Evolutionary conservation across 2,888 invertebrate genomes (phyloP).

Genomic region (Acanthococcus lagerstroemiae): DNA sequence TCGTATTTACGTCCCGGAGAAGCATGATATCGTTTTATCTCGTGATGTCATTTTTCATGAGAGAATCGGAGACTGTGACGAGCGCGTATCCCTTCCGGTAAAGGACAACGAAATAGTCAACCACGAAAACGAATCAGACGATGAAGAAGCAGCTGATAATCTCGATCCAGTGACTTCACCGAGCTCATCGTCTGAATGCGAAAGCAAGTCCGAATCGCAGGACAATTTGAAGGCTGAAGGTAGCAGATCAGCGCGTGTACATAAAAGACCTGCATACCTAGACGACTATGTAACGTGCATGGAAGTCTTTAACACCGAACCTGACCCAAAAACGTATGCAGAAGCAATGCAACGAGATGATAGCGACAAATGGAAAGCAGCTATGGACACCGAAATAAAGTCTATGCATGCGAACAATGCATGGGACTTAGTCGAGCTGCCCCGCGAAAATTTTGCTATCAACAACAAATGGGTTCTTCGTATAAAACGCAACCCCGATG

Average conservation of each 20-base stretch:
- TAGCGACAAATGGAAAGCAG: constrained; percentile 34
- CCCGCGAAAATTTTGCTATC: constrained; percentile 7
- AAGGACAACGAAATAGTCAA: not conserved
- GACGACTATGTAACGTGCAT: not conserved
- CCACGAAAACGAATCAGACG: not conserved
- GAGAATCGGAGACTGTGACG: constrained; percentile 31
- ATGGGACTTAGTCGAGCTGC: constrained; percentile 38
- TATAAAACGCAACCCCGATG: constrained; percentile 38
- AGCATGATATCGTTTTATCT: constrained; percentile 10
- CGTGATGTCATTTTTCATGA: constrained; percentile 38
- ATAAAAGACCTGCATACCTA: not conserved
- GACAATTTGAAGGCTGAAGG: not conserved
- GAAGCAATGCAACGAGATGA: constrained; percentile 23
- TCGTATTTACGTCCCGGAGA: constrained; percentile 35
- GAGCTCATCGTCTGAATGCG: not conserved
- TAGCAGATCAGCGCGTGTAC: not conserved
- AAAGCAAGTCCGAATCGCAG: not conserved
- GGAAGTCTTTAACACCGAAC: not conserved
- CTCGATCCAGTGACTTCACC: not conserved
- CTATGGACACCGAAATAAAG: constrained; percentile 39
- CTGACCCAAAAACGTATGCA: constrained; percentile 21
- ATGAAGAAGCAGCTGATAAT: not conserved
- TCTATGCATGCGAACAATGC: constrained; percentile 39
- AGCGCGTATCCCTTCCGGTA: constrained; percentile 6
- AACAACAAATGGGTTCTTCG: constrained; percentile 38